These are phyloP conservation scores for Pseudomugil tenellus DNA, from an alignment of 2,797 vertebrate species.

Conservation along the genomic window DNA sequence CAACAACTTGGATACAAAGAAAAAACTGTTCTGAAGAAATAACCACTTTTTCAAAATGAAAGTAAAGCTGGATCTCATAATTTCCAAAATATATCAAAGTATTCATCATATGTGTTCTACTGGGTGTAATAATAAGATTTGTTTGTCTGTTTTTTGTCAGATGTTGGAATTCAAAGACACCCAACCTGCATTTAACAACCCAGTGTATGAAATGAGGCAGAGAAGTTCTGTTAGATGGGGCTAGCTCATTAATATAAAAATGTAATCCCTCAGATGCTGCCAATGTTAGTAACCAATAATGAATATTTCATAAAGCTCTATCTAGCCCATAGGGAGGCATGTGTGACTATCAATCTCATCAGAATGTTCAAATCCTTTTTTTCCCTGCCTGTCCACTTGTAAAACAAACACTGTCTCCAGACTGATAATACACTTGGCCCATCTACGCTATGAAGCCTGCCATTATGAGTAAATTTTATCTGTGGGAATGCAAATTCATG, in stretches of 20 bases:
- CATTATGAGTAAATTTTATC: conserved; percentile 77
- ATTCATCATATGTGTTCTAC: conserved; percentile 4
- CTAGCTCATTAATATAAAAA: conserved; percentile 57
- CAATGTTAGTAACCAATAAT: conserved; percentile 59
- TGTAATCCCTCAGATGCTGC: conserved; percentile 47
- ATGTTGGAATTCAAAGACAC: conserved; percentile 13
- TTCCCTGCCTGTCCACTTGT: conserved; percentile 69
- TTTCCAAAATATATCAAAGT: conserved; percentile 7
- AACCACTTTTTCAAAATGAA: conserved; percentile 26
- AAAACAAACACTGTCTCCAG: conserved; percentile 73
- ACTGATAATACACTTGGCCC: conserved; percentile 59
- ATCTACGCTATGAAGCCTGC: conserved; percentile 58
- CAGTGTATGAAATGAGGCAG: conserved; percentile 4
- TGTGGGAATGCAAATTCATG: conserved; percentile 73
- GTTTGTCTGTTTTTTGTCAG: not conserved
- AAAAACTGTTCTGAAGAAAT: conserved; percentile 32
- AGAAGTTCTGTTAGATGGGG: conserved; percentile 35
- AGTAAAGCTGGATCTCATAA: conserved; percentile 24
- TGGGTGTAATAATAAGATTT: not conserved
- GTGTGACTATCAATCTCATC: conserved; percentile 67
- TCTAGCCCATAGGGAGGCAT: conserved; percentile 56
- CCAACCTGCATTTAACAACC: not conserved
- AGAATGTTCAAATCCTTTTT: conserved; percentile 72
- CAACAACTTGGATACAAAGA: conserved; percentile 14
- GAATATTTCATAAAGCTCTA: conserved; percentile 72